Percentiles rank a stretch among this genome's conserved stretches.
These are phyloP conservation scores for Calonectris borealis DNA, from an alignment of 2,113 vertebrate genomes.

Conservation along the genomic window DNA sequence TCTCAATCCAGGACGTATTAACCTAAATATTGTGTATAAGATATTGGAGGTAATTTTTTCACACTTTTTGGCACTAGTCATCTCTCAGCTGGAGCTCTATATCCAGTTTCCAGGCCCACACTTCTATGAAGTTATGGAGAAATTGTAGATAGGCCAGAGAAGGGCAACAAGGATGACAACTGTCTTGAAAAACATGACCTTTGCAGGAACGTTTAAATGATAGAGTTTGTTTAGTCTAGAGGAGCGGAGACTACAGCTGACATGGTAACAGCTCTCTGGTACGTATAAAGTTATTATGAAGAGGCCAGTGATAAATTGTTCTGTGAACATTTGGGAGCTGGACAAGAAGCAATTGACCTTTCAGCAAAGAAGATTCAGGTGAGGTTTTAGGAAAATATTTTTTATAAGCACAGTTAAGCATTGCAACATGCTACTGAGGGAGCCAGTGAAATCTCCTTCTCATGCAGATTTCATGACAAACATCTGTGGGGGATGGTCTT, in stretches of 20 bases:
- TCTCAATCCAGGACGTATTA: not conserved
- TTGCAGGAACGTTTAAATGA: not conserved
- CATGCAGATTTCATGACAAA: not conserved
- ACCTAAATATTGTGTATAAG: not conserved
- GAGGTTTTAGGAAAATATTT: not conserved
- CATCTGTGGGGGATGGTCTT: not conserved
- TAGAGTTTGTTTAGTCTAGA: constrained; percentile 39
- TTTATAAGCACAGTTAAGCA: not conserved
- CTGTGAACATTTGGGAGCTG: not conserved
- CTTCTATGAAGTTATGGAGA: not conserved
- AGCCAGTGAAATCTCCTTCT: not conserved
- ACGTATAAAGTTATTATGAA: not conserved
- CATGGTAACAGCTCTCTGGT: not conserved
- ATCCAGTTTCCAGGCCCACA: not conserved
- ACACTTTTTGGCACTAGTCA: not conserved
- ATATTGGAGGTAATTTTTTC: not conserved
- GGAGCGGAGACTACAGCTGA: not conserved
- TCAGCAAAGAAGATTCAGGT: constrained; percentile 15
- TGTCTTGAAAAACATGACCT: not conserved
- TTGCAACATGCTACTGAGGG: not conserved
- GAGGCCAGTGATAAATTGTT: not conserved
- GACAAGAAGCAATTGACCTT: not conserved
- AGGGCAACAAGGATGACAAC: not conserved
- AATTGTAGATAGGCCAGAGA: not conserved
- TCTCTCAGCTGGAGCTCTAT: not conserved